Conservation (phyloP, 1,140 invertebrate species). For the Drosophila mayri region DNA sequence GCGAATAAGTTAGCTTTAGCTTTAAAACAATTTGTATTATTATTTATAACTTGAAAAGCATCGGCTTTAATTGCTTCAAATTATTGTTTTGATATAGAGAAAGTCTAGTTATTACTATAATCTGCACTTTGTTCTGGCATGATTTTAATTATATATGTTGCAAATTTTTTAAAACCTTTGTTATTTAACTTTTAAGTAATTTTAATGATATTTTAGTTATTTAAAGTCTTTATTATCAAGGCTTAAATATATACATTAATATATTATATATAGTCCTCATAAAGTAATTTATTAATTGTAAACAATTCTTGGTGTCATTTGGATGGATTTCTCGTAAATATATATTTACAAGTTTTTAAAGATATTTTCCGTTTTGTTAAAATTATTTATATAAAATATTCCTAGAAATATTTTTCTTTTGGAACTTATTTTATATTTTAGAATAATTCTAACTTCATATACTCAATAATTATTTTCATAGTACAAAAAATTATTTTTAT, state of each 20-base stretch:
- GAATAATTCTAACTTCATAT: no score
- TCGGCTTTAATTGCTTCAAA: neutral
- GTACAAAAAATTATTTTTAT: no score
- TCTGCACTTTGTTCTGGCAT: neutral
- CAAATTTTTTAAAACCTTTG: neutral
- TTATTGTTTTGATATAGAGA: neutral
- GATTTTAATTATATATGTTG: no score
- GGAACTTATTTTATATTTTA: neutral
- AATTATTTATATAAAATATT: neutral
- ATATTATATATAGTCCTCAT: no score
- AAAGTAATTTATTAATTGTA: neutral
- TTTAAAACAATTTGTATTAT: neutral
- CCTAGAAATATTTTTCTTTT: neutral
- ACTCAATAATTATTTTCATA: no score
- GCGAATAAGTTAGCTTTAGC: slow-evolving; percentile 4
- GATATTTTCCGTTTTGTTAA: neutral
- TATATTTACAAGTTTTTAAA: neutral
- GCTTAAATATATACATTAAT: neutral
- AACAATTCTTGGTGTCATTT: neutral
- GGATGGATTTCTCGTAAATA: neutral
- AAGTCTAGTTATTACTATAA: neutral
- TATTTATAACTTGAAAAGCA: neutral
- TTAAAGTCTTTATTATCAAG: neutral
- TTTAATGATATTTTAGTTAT: neutral
- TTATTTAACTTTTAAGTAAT: neutral